phyloP scores from a whole-genome alignment of 2,113 vertebrate species.

The Callithrix jacchus region DNA sequence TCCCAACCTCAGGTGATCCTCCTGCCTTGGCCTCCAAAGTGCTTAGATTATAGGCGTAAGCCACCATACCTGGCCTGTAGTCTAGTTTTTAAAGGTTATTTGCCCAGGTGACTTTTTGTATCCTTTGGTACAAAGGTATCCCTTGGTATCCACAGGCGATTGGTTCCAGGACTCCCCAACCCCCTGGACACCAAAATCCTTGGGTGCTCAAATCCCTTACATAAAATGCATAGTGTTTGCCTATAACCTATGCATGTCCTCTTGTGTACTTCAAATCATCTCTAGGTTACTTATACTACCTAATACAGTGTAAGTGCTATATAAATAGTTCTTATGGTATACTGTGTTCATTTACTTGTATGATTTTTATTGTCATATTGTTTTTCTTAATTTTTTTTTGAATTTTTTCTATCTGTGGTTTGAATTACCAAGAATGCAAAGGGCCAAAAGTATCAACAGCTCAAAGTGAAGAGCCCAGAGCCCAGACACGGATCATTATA shows the following conservation, averaged over 20 bases:
- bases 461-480: not conserved
- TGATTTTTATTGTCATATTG: not conserved
- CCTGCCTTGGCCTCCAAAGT: too few species aligned
- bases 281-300: not conserved
- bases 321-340: not conserved
- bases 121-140: not conserved
- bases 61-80: too few species aligned
- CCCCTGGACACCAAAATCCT: not conserved
- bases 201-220: not conserved
- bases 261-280: not conserved
- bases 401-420: not conserved
- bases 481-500: not conserved
- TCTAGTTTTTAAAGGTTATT: not conserved
- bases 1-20: too few species aligned
- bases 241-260: not conserved
- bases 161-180: not conserved
- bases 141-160: not conserved
- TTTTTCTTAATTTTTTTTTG: not conserved
- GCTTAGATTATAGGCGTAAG: too few species aligned
- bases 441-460: not conserved
- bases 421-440: not conserved
- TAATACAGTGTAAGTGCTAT: not conserved
- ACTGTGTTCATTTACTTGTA: not conserved
- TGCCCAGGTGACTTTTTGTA: not conserved
- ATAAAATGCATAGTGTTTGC: not conserved